Evolutionary conservation across 2,797 vertebrate genomes (phyloP).

Genomic region (Tachyglossus aculeatus): DNA sequence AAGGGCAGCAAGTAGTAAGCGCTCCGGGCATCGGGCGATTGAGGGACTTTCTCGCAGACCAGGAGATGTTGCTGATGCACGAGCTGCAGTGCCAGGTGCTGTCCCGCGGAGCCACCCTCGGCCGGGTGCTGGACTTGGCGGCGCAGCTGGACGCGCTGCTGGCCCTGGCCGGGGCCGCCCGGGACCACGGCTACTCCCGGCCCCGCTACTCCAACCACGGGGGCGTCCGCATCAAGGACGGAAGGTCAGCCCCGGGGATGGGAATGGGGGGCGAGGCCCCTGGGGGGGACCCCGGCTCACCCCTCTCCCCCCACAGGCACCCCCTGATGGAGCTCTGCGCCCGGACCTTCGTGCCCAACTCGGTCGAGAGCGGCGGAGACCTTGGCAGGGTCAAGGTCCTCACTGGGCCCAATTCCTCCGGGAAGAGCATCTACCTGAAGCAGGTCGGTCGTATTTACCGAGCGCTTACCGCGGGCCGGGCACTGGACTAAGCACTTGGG

Average conservation of each 20-base stretch:
- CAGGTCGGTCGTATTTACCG: slow-evolving; percentile 75
- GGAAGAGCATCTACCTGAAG: slow-evolving; percentile 96
- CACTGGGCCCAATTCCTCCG: slow-evolving; percentile 96
- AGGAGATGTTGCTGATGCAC: slow-evolving; percentile 90
- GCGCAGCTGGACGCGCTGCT: slow-evolving; percentile 93
- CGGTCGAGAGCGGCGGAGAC: slow-evolving; percentile 78
- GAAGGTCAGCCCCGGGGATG: slow-evolving; percentile 74
- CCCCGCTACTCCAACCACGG: slow-evolving; percentile 77
- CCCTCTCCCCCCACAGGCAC: no score
- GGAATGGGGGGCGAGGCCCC: not conserved
- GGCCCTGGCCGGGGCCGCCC: slow-evolving; percentile 86
- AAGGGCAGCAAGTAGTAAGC: no score
- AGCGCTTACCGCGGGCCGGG: no score
- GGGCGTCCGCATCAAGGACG: slow-evolving; percentile 83
- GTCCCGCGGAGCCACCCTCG: slow-evolving; percentile 81
- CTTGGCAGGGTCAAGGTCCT: slow-evolving; percentile 88
- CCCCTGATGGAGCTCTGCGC: slow-evolving; percentile 93
- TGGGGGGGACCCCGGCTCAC: no score
- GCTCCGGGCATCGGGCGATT: no score
- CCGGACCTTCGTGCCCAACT: slow-evolving; percentile 90
- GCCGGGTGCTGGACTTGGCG: slow-evolving; percentile 83
- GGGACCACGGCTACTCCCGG: slow-evolving; percentile 87
- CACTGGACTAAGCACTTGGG: no score
- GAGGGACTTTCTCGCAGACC: slow-evolving; percentile 74
- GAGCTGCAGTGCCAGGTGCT: slow-evolving; percentile 88